phyloP scores from a whole-genome alignment of 2,888 invertebrate genomes.

The Diadegma fenestrale region DNA sequence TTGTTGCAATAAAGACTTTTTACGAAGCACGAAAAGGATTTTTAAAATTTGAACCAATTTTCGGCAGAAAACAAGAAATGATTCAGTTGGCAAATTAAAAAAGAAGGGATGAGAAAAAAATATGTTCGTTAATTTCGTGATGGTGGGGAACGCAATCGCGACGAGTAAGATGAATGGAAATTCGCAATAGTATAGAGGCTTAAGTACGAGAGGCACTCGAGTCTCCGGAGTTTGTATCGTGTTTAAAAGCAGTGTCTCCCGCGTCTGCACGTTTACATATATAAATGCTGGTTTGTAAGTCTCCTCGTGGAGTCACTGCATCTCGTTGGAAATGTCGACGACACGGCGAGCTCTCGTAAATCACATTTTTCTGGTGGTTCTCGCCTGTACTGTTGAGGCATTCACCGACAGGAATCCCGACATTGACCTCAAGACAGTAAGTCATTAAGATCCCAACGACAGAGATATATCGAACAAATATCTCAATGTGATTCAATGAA shows the following conservation, averaged over 20 bases:
- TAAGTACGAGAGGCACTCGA: constrained; percentile 22
- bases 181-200: constrained; percentile 34
- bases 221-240: constrained; percentile 22
- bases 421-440: constrained; percentile 77
- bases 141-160: constrained; percentile 51
- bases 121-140: constrained; percentile 19
- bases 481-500: constrained; percentile 11
- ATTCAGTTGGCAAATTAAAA: background rate
- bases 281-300: constrained; percentile 60
- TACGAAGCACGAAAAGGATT: no score
- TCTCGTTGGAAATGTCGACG: constrained; percentile 62
- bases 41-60: no score
- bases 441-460: constrained; percentile 54
- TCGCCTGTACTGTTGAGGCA: constrained; percentile 15
- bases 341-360: constrained; percentile 41
- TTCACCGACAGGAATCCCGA: constrained; percentile 75
- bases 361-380: constrained; percentile 24
- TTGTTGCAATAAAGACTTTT: no score
- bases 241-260: constrained; percentile 9
- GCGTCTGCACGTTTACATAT: constrained; percentile 49
- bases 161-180: constrained; percentile 48
- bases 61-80: background rate
- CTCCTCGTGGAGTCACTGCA: constrained; percentile 61
- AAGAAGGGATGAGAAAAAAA: constrained; percentile 12
- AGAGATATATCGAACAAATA: background rate